A percentile compares a stretch with the other conserved stretches of the same genome.
Evolutionary conservation across 2,113 vertebrate species (phyloP).

Genomic region (Dicentrarchus labrax): DNA sequence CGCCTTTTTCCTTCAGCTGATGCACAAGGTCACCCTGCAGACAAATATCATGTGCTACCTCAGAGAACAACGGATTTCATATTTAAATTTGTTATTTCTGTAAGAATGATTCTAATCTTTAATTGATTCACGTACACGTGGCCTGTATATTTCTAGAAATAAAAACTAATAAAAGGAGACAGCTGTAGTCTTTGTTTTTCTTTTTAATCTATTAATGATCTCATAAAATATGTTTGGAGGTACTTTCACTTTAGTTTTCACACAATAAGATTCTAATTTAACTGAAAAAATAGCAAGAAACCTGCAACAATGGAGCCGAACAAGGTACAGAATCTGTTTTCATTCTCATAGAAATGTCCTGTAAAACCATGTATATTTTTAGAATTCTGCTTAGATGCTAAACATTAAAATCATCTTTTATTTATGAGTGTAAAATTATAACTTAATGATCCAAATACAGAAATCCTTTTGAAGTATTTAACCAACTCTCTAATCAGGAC

Average conservation of each 20-base stretch:
- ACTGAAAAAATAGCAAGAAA: not conserved
- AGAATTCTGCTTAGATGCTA: not conserved
- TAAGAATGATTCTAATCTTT: not conserved
- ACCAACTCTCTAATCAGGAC: too few species aligned
- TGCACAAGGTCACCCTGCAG: slow-evolving; percentile 51
- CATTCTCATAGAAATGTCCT: not conserved
- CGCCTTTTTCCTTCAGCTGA: slow-evolving; percentile 37
- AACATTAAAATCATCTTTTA: not conserved
- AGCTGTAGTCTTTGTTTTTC: not conserved
- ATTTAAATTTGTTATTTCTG: too few species aligned
- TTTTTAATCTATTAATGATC: not conserved
- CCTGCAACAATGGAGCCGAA: not conserved
- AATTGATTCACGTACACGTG: not conserved
- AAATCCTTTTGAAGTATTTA: too few species aligned
- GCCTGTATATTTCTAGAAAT: not conserved
- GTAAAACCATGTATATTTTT: not conserved
- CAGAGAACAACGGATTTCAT: not conserved
- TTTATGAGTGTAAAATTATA: not conserved
- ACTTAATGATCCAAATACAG: too few species aligned
- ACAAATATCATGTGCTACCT: not conserved
- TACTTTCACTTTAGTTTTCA: not conserved
- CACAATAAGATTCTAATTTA: not conserved
- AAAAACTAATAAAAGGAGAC: not conserved
- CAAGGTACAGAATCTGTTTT: not conserved
- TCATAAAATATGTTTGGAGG: too few species aligned